These are phyloP conservation scores for Rhinogobio ventralis DNA, from an alignment of 2,797 vertebrate genomes.

Conservation along the genomic window DNA sequence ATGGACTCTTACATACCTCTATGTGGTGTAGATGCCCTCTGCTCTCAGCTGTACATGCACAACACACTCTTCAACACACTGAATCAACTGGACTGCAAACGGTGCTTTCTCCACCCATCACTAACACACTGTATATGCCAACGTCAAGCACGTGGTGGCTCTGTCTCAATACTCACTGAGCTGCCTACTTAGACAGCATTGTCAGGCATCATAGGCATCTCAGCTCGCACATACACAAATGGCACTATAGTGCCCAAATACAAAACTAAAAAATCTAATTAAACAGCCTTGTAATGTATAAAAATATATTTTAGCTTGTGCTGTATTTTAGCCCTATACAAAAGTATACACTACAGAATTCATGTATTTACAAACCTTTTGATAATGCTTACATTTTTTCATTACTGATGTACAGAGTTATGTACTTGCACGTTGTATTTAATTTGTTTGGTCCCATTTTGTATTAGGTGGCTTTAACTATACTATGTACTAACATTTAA, in stretches of 20 bases:
- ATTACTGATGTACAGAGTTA: neutral
- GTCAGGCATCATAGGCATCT: slow-evolving; percentile 4
- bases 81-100: neutral
- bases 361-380: neutral
- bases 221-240: neutral
- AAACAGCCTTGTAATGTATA: neutral
- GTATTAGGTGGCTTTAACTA: no score
- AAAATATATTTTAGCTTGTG: neutral
- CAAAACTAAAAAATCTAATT: neutral
- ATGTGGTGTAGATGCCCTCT: slow-evolving; percentile 6
- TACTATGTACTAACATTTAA: no score
- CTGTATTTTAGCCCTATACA: neutral
- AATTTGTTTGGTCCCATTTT: neutral
- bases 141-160: slow-evolving; percentile 1
- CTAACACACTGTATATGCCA: neutral
- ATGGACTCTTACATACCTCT: slow-evolving; percentile 13
- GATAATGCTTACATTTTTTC: neutral
- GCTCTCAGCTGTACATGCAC: slow-evolving; percentile 12
- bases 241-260: neutral
- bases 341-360: neutral
- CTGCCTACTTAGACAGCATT: slow-evolving; percentile 13
- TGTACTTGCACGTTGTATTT: neutral
- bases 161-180: neutral
- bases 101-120: slow-evolving; percentile 37
- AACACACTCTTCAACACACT: slow-evolving; percentile 21